Evolutionary conservation across 2,113 vertebrate genomes (phyloP).

Genomic region (Lophotis ruficrista): DNA sequence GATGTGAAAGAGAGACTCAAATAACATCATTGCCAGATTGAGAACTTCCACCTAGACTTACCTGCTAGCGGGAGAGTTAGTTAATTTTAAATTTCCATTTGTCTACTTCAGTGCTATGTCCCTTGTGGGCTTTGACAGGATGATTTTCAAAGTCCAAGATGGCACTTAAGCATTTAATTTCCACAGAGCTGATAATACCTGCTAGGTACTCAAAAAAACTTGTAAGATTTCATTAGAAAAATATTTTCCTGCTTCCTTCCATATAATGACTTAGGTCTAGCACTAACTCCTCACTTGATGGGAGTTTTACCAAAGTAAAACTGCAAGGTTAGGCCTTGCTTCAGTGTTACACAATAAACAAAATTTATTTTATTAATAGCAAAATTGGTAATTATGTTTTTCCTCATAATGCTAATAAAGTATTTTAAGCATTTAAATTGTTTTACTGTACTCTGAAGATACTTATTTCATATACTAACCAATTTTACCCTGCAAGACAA

Average conservation of each 20-base stretch:
- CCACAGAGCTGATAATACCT: not conserved
- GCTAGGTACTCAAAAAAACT: not conserved
- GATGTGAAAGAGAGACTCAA: slow-evolving; percentile 32
- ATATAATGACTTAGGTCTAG: not conserved
- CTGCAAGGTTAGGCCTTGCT: not conserved
- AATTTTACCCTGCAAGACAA: not conserved
- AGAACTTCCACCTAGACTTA: slow-evolving; percentile 39
- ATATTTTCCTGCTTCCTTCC: not conserved
- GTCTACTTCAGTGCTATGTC: not conserved
- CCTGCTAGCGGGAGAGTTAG: not conserved
- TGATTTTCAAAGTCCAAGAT: not conserved
- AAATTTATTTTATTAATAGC: not conserved
- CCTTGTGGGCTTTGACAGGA: not conserved
- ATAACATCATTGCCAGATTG: not conserved
- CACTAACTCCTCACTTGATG: not conserved
- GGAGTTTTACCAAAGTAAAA: not conserved
- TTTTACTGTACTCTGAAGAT: not conserved
- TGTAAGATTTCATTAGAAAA: not conserved
- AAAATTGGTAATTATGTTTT: not conserved
- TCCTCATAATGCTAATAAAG: not conserved
- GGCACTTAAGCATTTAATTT: not conserved
- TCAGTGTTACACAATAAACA: not conserved
- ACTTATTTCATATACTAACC: not conserved
- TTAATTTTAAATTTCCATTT: not conserved
- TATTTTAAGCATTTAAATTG: not conserved